These are phyloP conservation scores for Baryphthengus martii DNA, from an alignment of 2,113 vertebrate genomes.

Conservation along the genomic window DNA sequence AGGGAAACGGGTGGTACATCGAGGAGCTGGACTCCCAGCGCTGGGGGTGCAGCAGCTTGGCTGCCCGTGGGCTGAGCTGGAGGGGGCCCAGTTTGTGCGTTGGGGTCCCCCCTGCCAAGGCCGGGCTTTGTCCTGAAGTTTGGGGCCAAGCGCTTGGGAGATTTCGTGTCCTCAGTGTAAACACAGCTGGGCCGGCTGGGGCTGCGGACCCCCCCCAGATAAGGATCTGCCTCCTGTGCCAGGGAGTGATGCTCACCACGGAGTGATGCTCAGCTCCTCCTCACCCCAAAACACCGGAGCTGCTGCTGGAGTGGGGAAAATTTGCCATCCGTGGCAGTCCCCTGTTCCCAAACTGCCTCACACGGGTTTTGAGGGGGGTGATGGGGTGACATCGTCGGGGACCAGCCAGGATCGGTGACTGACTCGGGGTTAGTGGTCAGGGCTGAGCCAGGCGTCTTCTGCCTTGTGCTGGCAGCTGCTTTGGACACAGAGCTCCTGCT, in stretches of 20 bases:
- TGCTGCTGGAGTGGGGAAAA: not conserved
- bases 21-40: not conserved
- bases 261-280: not conserved
- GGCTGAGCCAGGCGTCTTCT: not conserved
- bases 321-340: rapidly evolving
- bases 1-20: not conserved
- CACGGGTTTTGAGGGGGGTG: rapidly evolving
- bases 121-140: not conserved
- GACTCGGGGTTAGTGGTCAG: not conserved
- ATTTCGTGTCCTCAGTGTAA: constrained; percentile 4
- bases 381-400: rapidly evolving
- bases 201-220: not conserved
- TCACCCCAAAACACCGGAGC: rapidly evolving
- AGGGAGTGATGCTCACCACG: rapidly evolving
- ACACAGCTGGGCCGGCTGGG: constrained; percentile 46
- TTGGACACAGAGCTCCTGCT: not conserved
- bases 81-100: rapidly evolving
- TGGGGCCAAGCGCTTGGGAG: not conserved
- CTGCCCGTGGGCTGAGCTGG: not conserved
- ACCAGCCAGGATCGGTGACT: not conserved
- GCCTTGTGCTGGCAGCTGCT: not conserved
- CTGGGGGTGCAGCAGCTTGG: not conserved
- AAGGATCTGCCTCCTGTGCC: not conserved
- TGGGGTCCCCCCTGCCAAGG: not conserved
- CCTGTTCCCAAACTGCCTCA: rapidly evolving